A percentile compares a stretch with the other conserved stretches of the same genome.
Conservation (phyloP, 2,113 vertebrate genomes). For the Lipophrys pholis region DNA sequence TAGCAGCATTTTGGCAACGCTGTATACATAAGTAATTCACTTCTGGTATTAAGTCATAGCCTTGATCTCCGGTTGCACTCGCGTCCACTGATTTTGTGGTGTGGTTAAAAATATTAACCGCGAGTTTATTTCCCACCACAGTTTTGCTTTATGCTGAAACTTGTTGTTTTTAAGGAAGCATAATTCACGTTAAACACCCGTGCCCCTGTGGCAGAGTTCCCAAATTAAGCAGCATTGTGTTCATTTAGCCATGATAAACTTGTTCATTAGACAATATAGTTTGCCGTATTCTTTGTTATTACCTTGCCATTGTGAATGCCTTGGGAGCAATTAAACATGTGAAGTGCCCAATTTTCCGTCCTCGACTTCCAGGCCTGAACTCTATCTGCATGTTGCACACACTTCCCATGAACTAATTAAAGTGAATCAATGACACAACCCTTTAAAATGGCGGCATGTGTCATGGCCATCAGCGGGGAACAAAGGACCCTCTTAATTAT, state of each 20-base stretch:
- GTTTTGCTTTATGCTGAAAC: slow-evolving; percentile 55
- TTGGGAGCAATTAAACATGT: slow-evolving; percentile 82
- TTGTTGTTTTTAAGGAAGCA: slow-evolving; percentile 38
- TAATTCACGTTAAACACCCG: slow-evolving; percentile 71
- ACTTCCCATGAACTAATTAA: slow-evolving; percentile 83
- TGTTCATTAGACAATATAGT: slow-evolving; percentile 75
- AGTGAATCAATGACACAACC: slow-evolving; percentile 82
- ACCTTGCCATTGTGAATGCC: slow-evolving; percentile 73
- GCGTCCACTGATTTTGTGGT: slow-evolving; percentile 24
- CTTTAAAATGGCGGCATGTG: slow-evolving; percentile 80
- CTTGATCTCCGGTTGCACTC: slow-evolving; percentile 58
- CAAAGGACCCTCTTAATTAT: slow-evolving; percentile 85
- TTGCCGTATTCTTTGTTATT: slow-evolving; percentile 74
- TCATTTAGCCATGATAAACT: slow-evolving; percentile 73
- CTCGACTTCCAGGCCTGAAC: slow-evolving; percentile 70
- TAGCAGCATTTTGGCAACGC: slow-evolving; percentile 34
- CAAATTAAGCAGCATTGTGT: slow-evolving; percentile 75
- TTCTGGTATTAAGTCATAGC: slow-evolving; percentile 41
- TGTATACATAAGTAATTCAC: slow-evolving; percentile 49
- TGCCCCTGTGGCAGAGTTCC: slow-evolving; percentile 69
- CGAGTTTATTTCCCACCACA: slow-evolving; percentile 28
- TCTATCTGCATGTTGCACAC: slow-evolving; percentile 76
- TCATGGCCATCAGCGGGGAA: slow-evolving; percentile 76
- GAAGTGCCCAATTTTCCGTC: slow-evolving; percentile 79
- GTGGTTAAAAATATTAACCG: slow-evolving; percentile 25